Evolutionary conservation across 1,140 invertebrate genomes (phyloP).

Genomic region (Zaprionus africanus): DNA sequence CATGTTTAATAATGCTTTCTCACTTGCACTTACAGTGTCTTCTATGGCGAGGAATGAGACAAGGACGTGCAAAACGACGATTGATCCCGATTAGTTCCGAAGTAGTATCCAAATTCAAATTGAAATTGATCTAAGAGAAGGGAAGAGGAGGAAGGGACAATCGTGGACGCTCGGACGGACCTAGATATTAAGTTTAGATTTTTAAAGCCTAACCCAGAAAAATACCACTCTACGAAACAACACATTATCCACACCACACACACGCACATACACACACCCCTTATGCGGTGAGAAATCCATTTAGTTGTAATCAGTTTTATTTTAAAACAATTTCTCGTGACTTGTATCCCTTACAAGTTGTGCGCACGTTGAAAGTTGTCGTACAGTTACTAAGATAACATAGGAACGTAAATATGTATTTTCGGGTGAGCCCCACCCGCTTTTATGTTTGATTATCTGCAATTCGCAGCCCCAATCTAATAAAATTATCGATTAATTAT

Average conservation of each 20-base stretch:
- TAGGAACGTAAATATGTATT: background rate
- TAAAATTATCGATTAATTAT: background rate
- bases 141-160: background rate
- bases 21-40: slow-evolving; percentile 42
- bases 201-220: background rate
- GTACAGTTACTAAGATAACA: background rate
- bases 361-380: background rate
- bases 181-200: background rate
- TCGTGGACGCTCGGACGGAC: background rate
- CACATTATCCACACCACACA: background rate
- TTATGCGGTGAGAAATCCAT: background rate
- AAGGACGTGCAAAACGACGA: background rate
- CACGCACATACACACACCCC: background rate
- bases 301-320: background rate
- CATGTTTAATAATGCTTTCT: background rate
- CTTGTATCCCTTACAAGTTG: too few relatives aligned
- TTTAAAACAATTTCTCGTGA: background rate
- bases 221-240: background rate
- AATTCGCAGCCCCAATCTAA: too few relatives aligned
- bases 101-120: slow-evolving; percentile 8
- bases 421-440: background rate
- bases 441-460: background rate
- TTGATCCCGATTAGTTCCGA: slow-evolving; percentile 1
- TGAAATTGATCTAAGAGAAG: background rate
- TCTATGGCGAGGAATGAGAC: slow-evolving; percentile 68